Percentiles rank a stretch among this genome's conserved stretches.
These are phyloP conservation scores for Boulengeromyrus knoepffleri DNA, from an alignment of 2,113 vertebrate species.

Conservation along the genomic window DNA sequence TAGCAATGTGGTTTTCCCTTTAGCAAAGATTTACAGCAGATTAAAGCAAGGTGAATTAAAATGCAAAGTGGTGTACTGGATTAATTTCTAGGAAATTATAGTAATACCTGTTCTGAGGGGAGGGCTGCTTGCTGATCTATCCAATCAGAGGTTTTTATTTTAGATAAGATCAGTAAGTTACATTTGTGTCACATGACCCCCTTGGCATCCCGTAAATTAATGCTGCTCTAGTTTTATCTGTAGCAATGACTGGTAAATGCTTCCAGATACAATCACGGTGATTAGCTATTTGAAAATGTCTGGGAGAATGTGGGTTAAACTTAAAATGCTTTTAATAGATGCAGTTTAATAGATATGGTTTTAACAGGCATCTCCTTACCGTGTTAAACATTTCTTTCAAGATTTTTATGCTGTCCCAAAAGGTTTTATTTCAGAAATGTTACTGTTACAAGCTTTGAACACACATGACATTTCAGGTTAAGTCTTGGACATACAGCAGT, in stretches of 20 bases:
- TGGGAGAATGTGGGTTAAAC: too few relatives aligned
- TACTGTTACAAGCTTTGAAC: conserved; percentile 20
- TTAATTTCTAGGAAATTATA: neutral
- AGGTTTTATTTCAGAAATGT: conserved; percentile 33
- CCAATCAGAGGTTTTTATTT: neutral
- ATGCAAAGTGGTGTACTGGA: neutral
- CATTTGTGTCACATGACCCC: neutral
- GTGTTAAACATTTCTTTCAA: conserved; percentile 20
- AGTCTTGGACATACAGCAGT: too few relatives aligned
- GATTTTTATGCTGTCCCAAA: conserved; percentile 34
- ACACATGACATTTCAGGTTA: neutral
- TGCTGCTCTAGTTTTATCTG: neutral
- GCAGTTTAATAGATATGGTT: too few relatives aligned
- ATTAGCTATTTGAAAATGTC: neutral
- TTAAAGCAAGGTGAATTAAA: neutral
- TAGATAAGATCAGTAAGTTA: neutral
- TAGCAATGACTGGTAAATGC: neutral
- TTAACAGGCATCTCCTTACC: too few relatives aligned
- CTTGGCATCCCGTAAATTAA: neutral
- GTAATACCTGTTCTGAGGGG: neutral
- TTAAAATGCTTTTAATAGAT: too few relatives aligned
- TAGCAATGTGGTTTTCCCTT: neutral
- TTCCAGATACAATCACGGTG: neutral
- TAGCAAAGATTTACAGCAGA: neutral
- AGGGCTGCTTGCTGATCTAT: neutral